Percentiles rank a stretch among this genome's conserved stretches.
Evolutionary conservation across 2,888 invertebrate species (phyloP).

Genomic region (Odontocolon sp.): DNA sequence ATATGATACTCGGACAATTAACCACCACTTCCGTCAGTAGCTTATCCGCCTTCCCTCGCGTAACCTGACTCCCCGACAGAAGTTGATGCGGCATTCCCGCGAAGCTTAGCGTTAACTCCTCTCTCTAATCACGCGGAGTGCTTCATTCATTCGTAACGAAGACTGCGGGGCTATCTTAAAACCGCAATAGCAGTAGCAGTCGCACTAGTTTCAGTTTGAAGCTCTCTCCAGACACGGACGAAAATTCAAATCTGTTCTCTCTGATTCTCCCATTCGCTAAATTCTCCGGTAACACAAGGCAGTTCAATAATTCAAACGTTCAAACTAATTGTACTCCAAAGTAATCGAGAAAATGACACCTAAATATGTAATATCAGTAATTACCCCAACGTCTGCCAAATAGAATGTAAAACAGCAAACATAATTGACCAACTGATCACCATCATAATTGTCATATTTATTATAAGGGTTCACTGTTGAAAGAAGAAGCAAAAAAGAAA

Average conservation of each 20-base stretch:
- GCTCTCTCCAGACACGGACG: conserved; percentile 18
- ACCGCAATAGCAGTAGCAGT: conserved; percentile 29
- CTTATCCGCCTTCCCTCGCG: conserved; percentile 12
- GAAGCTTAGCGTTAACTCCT: conserved; percentile 52
- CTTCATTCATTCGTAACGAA: conserved; percentile 70
- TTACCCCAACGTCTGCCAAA: too few relatives aligned
- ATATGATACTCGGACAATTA: conserved; percentile 54
- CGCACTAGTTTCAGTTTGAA: conserved; percentile 13
- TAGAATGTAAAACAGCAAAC: not conserved
- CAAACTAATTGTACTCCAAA: conserved; percentile 9
- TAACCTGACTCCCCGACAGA: conserved; percentile 47
- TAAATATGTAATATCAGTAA: not conserved
- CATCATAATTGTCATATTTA: too few relatives aligned
- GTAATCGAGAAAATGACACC: not conserved
- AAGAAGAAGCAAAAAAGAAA: too few relatives aligned
- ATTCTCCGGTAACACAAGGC: not conserved
- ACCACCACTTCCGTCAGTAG: conserved; percentile 35
- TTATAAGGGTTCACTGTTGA: too few relatives aligned
- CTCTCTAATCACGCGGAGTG: conserved; percentile 69
- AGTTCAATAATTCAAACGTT: conserved; percentile 36
- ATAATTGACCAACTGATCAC: too few relatives aligned
- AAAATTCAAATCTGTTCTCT: conserved; percentile 40
- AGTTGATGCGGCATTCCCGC: conserved; percentile 57
- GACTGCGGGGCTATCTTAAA: conserved; percentile 44
- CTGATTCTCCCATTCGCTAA: not conserved